Evolutionary conservation across 2,113 vertebrate genomes (phyloP), one percentile per base, ranked within the genome.

Genomic region (Empidonax traillii): DNA sequence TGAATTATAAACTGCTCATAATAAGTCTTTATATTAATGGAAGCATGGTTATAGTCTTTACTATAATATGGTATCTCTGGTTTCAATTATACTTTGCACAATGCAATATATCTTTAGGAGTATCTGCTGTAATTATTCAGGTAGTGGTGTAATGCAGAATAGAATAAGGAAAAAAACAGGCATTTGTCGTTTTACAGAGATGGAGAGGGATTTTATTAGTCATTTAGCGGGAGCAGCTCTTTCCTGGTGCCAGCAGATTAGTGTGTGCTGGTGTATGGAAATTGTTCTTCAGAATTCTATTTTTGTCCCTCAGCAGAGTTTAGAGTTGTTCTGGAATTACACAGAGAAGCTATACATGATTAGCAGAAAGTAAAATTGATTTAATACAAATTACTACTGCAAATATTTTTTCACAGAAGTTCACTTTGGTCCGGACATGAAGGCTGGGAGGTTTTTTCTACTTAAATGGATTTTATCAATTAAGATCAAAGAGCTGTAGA

Each of bases 81-180:
- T 94, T 97, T 95, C 95, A 93, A 82, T 96, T 96, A 96, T 73
- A 51, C n/a, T 66, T 85, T 74, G 58, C 62, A 90, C 62, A 85
- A 67, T 76, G 68, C 68, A 72, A 75, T 93, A 58, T 86, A 87
- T 95, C 88, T 93, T 93, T 87, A 94, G 72, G 58, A 92, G 31
- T 63, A 92, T 94, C 89, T 93, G 56, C 37, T 69, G 31, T 81
- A 90, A 93, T 97, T 96, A 96, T 94, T 95, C 90, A 94, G 91
- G 91, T 93, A 75, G 77, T 52, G 53, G 33, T 88, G 41, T 93
- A 93, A 86, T 65, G 22, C 67, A 74, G 58, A 79, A 56, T 91
- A 55, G 86, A 95, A 84, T 84, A 88, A 84, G 92, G 84, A 91
- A 46, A 63, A 96, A 90, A 90, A 9, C 75, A 82, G 68, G 28